Conservation (phyloP, 2,888 invertebrate genomes). For the Synanthedon myopaeformis region DNA sequence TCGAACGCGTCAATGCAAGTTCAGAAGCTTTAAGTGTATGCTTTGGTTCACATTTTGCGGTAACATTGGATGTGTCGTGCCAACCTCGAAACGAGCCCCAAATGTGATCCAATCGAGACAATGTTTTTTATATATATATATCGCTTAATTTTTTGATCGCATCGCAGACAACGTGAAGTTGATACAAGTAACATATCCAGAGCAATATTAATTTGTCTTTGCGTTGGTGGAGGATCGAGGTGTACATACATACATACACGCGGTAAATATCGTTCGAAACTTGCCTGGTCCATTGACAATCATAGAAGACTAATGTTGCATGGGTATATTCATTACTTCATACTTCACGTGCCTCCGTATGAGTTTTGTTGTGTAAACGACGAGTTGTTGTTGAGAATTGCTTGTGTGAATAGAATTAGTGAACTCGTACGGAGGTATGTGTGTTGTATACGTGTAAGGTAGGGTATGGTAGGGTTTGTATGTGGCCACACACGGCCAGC, state of each 20-base stretch:
- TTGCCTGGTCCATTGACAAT: constrained; percentile 26
- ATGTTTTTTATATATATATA: constrained; percentile 25
- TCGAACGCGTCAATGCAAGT: constrained; percentile 27
- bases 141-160: constrained; percentile 43
- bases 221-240: constrained; percentile 48
- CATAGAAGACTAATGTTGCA: constrained; percentile 61
- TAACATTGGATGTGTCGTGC: constrained; percentile 13
- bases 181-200: constrained; percentile 41
- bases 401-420: background rate
- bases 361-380: constrained; percentile 4
- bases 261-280: constrained; percentile 18
- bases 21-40: constrained; percentile 60
- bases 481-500: background rate
- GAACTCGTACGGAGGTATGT: background rate
- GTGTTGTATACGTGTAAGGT: background rate
- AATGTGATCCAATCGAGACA: constrained; percentile 39
- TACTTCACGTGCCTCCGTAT: constrained; percentile 4
- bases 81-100: constrained; percentile 12
- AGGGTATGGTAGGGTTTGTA: background rate
- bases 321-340: constrained; percentile 33
- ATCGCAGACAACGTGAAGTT: constrained; percentile 48
- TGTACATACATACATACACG: constrained; percentile 10
- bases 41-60: constrained; percentile 47
- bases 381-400: background rate
- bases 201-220: constrained; percentile 56